These are phyloP conservation scores for Meteorus cinctellus DNA, from an alignment of 2,888 invertebrate genomes.

Conservation along the genomic window DNA sequence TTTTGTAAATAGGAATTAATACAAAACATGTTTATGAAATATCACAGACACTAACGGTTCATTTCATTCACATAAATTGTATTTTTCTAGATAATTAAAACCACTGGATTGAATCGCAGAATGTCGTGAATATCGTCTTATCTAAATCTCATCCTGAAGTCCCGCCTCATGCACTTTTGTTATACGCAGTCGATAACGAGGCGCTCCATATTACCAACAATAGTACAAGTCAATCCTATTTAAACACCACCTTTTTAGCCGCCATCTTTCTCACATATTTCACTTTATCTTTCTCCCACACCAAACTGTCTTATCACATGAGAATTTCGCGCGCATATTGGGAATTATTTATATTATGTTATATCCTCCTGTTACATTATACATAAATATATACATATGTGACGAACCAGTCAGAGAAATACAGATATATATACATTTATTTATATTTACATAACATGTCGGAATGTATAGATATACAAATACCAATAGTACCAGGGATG, in stretches of 20 bases:
- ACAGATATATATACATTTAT: conserved; percentile 13
- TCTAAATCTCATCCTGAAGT: not conserved
- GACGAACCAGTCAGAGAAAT: conserved; percentile 11
- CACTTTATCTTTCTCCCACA: not conserved
- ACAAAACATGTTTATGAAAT: not conserved
- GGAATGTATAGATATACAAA: not conserved
- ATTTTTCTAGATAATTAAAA: not conserved
- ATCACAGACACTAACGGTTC: not conserved
- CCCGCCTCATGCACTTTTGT: not conserved
- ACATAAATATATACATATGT: conserved; percentile 16
- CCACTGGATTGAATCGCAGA: not conserved
- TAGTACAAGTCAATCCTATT: not conserved
- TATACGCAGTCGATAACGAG: not conserved
- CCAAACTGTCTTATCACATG: not conserved
- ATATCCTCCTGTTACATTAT: conserved; percentile 16
- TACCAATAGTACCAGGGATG: not conserved
- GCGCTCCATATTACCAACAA: not conserved
- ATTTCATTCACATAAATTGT: not conserved
- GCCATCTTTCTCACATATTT: not conserved
- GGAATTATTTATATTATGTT: conserved; percentile 15
- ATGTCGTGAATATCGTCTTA: not conserved
- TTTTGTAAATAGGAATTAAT: not conserved
- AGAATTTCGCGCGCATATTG: conserved; percentile 8
- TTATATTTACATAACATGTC: conserved; percentile 10
- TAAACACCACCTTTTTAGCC: not conserved